Base-by-base conservation (phyloP, 2,797 vertebrate genomes). In the Argyrosomus regius region DNA sequence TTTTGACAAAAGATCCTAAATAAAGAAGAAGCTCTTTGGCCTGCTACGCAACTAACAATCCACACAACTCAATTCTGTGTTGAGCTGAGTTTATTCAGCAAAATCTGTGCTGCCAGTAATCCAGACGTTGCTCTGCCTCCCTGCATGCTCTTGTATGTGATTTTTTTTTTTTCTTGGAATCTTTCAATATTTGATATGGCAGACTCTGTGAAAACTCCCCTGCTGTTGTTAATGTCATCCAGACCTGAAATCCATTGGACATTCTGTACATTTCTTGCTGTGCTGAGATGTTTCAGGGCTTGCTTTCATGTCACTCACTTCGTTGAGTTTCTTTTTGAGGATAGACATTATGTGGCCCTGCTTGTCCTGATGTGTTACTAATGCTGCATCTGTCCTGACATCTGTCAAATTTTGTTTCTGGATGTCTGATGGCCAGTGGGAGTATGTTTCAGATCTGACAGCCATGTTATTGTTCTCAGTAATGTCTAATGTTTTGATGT, bases 141-240 rank as follows among this genome's bases (percentile, higher is more conserved):
- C 66, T 57, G 54, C 68, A 24, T 20, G 64, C 45, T 52, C 52
- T 35, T 20, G n/a, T 39, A 56, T 67, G 45, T 49, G 50, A 69
- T 43, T 71, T 58, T 48, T 69, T 10, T 59, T 22, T 43, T 64
- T 62, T 64, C 59, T 28, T 52, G 77, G 60, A 64, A 81, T 79
- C 28, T 69, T 72, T 80, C 57, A 84, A 72, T 82, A 78, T 88
- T 83, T 88, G 66, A 80, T 73, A 75, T 61, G 72, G 68, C 68
- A 49, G 39, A 16, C n/a, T 28, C 56, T 73, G n/a, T 22, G n/a
- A 80, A 60, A 54, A 60, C 53, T 26, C 56, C 64, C 62, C 56
- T 48, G 79, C 78, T 80, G 72, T 20, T 52, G 24, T 58, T 68
- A 81, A 78, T 73, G 52, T 72, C 63, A 66, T 80, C 60, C 63